phyloP scores from a whole-genome alignment of 2,113 vertebrate genomes.

The Aspidoscelis tigris region DNA sequence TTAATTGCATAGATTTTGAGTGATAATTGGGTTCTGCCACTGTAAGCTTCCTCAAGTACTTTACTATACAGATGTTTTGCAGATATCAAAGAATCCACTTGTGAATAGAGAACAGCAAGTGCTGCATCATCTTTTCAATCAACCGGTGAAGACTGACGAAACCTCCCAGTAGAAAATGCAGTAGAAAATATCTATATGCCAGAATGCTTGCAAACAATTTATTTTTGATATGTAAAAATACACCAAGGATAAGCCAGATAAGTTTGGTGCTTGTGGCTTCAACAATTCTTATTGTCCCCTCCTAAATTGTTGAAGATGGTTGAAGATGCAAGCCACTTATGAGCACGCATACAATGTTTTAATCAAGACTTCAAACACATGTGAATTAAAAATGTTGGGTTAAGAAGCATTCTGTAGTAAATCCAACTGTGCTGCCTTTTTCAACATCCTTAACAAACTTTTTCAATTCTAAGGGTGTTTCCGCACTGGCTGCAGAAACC shows the following conservation, averaged over 20 bases:
- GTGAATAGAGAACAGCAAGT: no score
- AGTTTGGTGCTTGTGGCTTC: no score
- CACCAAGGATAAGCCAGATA: background rate
- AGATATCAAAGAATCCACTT: no score
- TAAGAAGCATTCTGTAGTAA: slow-evolving; percentile 29
- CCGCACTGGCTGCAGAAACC: no score
- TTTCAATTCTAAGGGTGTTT: slow-evolving; percentile 3
- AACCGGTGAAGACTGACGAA: background rate
- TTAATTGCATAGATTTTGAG: background rate
- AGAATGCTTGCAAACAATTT: background rate
- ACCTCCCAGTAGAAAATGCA: background rate
- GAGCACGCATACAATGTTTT: no score
- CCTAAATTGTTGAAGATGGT: background rate
- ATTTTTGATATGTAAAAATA: background rate
- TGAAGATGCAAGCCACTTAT: no score
- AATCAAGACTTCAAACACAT: background rate
- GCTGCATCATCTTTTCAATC: no score
- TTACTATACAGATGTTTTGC: background rate
- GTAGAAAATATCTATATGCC: background rate
- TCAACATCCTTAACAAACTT: background rate
- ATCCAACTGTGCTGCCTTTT: slow-evolving; percentile 1
- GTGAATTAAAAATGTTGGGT: background rate
- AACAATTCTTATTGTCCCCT: background rate
- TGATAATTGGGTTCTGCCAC: background rate
- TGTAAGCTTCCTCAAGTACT: background rate